Conservation (phyloP, 2,888 invertebrate genomes). For the Congeria kusceri region DNA sequence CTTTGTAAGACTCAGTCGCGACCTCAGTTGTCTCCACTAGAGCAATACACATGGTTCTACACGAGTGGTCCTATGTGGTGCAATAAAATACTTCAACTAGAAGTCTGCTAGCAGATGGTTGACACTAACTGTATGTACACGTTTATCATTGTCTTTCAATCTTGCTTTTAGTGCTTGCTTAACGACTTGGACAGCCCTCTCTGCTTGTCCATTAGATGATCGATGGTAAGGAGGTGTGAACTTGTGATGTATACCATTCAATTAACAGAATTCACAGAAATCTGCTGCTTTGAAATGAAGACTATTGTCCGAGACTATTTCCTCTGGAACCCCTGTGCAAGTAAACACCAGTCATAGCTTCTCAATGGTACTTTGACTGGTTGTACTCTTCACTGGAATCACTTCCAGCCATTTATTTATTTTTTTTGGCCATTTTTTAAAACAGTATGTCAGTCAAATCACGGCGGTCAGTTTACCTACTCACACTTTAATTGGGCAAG, state of each 20-base stretch:
- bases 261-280: slow-evolving; percentile 38
- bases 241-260: slow-evolving; percentile 47
- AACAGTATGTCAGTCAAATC: too few relatives aligned
- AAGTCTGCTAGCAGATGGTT: slow-evolving; percentile 32
- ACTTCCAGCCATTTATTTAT: too few relatives aligned
- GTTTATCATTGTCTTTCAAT: slow-evolving; percentile 10
- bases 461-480: too few relatives aligned
- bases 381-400: slow-evolving; percentile 39
- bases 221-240: slow-evolving; percentile 40
- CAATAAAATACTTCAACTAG: slow-evolving; percentile 35
- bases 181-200: slow-evolving; percentile 40
- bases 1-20: slow-evolving; percentile 18
- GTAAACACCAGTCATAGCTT: slow-evolving; percentile 37
- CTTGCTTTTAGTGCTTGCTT: slow-evolving; percentile 34
- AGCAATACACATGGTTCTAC: slow-evolving; percentile 36
- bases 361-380: slow-evolving; percentile 36
- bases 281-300: slow-evolving; percentile 36
- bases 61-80: slow-evolving; percentile 38
- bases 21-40: slow-evolving; percentile 34
- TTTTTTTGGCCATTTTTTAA: too few relatives aligned
- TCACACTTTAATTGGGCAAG: too few relatives aligned
- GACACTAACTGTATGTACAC: slow-evolving; percentile 2
- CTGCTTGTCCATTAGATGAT: slow-evolving; percentile 44
- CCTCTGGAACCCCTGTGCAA: slow-evolving; percentile 31
- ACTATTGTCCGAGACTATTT: slow-evolving; percentile 28